Evolutionary conservation across 2,113 vertebrate species (phyloP), one percentile per base, ranked within the genome.

Genomic region (Pseudonaja textilis): DNA sequence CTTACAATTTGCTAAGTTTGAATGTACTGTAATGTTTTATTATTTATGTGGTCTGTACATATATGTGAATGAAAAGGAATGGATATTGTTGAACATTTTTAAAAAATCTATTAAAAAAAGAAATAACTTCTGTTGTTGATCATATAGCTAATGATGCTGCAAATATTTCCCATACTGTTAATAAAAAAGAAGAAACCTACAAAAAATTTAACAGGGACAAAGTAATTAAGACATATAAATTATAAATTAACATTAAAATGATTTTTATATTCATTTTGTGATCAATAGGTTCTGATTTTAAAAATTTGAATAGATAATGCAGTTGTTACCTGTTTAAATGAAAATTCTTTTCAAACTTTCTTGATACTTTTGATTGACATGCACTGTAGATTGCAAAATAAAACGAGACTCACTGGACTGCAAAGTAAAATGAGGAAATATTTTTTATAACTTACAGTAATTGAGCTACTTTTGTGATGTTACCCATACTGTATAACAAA

Each of bases 401-500:
- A 95, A 61, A 61, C 26, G 25, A 26, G 59, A 61, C 96, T 91
- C 93, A 81, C 93, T 94, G 93, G 94, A 93, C 89, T n/a, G 89
- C 45, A 89, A 69, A 92, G 57, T 2, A 69, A 95, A 92, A 96
- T 93, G 89, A 89, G 74, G 94, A 94, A 94, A 56, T 89, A 92
- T 92, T 95, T 93, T 9, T 93, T 93, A 88, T 91, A 89, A 93
- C 87, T 95, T 87, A 64, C 59, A 81, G 93, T 94, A 95, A 93
- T 96, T 96, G 95, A 95, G 94, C 93, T 95, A 96, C 94, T 94
- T 91, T 93, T 95, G 95, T 94, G 96, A 95, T 94, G 56, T 57
- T 57, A 23, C 56, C 56, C 20, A 56, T 56, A 56, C 20, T 22
- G 89, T 87, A 87, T 93, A 95, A 93, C 95, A 93, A 50, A 50